Evolutionary conservation across 1,140 invertebrate genomes (phyloP).

Genomic region (Drosophila tristis): DNA sequence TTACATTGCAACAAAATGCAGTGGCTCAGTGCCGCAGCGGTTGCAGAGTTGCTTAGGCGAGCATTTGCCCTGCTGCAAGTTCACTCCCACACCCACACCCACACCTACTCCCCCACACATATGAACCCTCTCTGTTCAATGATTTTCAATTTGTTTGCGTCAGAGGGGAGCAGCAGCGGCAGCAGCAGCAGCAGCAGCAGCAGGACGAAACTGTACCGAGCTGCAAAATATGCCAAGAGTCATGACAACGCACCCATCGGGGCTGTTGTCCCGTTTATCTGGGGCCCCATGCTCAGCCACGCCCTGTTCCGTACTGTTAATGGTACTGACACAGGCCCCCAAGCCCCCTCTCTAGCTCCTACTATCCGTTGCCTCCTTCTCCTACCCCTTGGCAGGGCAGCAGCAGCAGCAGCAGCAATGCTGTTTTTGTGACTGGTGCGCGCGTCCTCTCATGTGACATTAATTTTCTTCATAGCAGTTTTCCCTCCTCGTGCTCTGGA

Average conservation of each 20-base stretch:
- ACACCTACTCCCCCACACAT: neutral
- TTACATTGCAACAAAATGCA: constrained; percentile 17
- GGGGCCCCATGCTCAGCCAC: constrained; percentile 6
- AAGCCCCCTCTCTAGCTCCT: neutral
- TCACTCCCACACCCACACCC: too few species aligned
- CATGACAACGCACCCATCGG: constrained; percentile 27
- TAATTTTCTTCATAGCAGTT: constrained; percentile 50
- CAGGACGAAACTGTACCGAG: constrained; percentile 56
- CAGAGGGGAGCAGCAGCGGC: constrained; percentile 41
- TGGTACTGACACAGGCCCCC: neutral
- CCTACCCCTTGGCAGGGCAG: neutral
- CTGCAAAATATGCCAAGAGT: constrained; percentile 63
- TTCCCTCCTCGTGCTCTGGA: neutral
- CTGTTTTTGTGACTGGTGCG: constrained; percentile 15
- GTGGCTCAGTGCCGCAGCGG: constrained; percentile 1
- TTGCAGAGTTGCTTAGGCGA: constrained; percentile 4
- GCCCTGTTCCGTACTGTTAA: neutral
- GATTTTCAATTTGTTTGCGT: constrained; percentile 79
- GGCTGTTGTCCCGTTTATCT: constrained; percentile 35
- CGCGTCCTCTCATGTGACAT: constrained; percentile 64
- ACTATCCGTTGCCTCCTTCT: neutral
- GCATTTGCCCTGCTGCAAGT: neutral
- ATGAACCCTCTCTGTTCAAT: constrained; percentile 57
- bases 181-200: neutral
- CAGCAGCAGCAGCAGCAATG: neutral